Evolutionary conservation across 2,888 invertebrate genomes (phyloP).

Genomic region (Opisthograptis luteolata): DNA sequence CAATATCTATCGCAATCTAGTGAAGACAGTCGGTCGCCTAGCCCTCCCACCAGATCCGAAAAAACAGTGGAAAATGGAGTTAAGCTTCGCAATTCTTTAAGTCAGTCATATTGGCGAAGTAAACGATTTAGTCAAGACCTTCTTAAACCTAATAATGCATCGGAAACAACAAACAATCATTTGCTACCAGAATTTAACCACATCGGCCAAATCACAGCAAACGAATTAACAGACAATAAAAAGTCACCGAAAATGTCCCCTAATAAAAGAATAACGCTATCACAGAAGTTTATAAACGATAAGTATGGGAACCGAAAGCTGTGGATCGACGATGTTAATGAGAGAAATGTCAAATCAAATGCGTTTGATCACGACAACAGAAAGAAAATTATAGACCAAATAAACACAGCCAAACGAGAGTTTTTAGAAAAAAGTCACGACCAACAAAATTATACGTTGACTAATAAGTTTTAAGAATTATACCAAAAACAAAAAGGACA

Average conservation of each 20-base stretch:
- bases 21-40: constrained; percentile 85
- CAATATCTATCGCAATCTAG: constrained; percentile 85
- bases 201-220: constrained; percentile 73
- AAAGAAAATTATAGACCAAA: constrained; percentile 70
- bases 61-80: constrained; percentile 65
- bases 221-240: constrained; percentile 60
- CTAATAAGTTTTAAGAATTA: constrained; percentile 51
- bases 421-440: constrained; percentile 61
- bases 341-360: constrained; percentile 62
- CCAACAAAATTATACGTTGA: constrained; percentile 55
- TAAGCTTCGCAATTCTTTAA: constrained; percentile 75
- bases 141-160: constrained; percentile 57
- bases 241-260: constrained; percentile 71
- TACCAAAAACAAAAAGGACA: constrained; percentile 39
- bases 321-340: constrained; percentile 72
- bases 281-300: constrained; percentile 82
- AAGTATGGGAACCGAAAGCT: constrained; percentile 80
- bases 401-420: constrained; percentile 66
- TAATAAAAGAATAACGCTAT: constrained; percentile 70
- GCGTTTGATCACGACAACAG: constrained; percentile 65
- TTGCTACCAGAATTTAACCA: constrained; percentile 80
- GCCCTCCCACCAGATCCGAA: constrained; percentile 75
- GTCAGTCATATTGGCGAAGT: constrained; percentile 80
- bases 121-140: constrained; percentile 76
- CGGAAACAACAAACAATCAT: constrained; percentile 58